Evolutionary conservation across 2,797 vertebrate genomes (phyloP), one percentile per base, ranked within the genome.

Genomic region (Meda fulgida): DNA sequence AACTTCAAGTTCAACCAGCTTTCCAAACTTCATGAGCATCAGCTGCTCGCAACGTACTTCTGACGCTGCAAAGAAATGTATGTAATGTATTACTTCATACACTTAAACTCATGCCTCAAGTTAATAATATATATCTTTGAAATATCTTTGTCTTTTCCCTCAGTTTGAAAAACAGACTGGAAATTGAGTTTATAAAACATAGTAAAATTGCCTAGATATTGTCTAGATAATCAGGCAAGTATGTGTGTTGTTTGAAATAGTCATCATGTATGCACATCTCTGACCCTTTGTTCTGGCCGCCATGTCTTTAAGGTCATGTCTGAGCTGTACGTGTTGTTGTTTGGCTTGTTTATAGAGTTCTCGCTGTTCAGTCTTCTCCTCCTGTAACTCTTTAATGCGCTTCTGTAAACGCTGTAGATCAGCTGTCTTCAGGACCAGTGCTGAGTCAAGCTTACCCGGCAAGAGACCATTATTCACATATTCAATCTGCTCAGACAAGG

Each of bases 21-120:
- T 93, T 69, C 97, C 97, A 85, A 97, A 99, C 93, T 96, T 98
- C 90, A 88, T 92, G 92, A 97, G 91, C 97, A 98, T 98, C 84
- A 96, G 79, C 36, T 95, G 36, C 7, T 89, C 81, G 84, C 96
- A 97, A 6, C 90, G 93, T 79, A 93, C 88, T 84, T 97, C 93
- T 91, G 97, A 91, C 80, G 46, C 98, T 96, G 73, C 69, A 85
- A 19, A 71, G 36, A 86, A 80, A 85, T 80, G 79, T 14, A 55
- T 55, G 7, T 7, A 53, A 51, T 53, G 29, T 36, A 75, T 21
- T 31, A 75, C 10, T 36, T 76, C 2, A 36, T 36, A 23, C 31
- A 55, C 19, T n/a, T 21, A 76, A 76, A 82, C n/a, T 67, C 8
- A 72, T 40, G 75, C 26, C 23, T n/a, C 21, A 67, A 34, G 31